Evolutionary conservation across 2,113 vertebrate genomes (phyloP), one percentile per base, ranked within the genome.

Genomic region (Perca fluviatilis): DNA sequence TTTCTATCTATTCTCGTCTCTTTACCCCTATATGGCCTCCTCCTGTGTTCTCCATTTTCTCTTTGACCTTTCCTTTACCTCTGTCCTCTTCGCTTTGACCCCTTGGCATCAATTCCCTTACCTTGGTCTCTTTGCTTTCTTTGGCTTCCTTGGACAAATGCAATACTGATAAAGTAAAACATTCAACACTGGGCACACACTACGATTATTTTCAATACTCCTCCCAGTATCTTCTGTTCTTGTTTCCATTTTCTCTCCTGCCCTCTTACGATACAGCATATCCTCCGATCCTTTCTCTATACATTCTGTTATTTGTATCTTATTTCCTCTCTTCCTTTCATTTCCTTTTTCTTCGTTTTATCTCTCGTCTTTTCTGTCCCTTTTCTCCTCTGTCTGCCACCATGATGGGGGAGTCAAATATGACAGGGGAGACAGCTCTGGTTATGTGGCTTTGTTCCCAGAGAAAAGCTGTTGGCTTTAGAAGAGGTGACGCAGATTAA

Each of bases 401-500:
- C 12, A 1, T 10, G n/a, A 65, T 4, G n/a, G 10, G 36, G 11
- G 57, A 66, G 70, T 76, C 33, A 63, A 23, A 56, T 58, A 51
- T 68, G 51, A 79, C 13, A 25, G n/a, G 36, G 60, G n/a, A 30
- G 40, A 77, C n/a, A 40, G 66, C 47, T 79, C 58, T 49, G 63
- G 76, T 60, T 25, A 11, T 61, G 71, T 63, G 73, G 58, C 68
- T 83, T 75, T 79, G 75, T 71, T 77, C 75, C 30, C 49, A 23
- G 43, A 43, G 60, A 69, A 71, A 61, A 85, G 73, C 82, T 77
- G 75, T 8, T 67, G 68, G 58, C 36, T 65, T 82, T 58, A 50
- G 61, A 61, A 16, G 43, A 61, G 54, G 64, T 76, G 84, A 74
- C 69, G 66, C 53, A 58, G 51, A 86, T 82, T 46, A 46, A 79